Percentiles rank a stretch among this genome's conserved stretches.
Conservation (phyloP, 2,888 invertebrate species). For the Nomada fabriciana region DNA sequence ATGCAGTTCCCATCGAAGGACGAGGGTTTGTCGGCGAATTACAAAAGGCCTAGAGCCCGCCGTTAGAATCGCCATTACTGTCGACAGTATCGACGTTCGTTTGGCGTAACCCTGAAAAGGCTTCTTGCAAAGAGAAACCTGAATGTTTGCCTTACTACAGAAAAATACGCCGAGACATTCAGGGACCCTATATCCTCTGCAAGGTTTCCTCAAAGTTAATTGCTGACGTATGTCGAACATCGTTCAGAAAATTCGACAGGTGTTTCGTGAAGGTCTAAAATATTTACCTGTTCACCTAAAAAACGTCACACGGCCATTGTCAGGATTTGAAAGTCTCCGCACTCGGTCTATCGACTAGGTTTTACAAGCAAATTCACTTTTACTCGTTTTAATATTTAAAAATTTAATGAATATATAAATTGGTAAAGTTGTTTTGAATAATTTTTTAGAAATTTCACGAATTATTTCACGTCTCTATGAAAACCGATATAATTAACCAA, state of each 20-base stretch:
- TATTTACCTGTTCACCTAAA: background rate
- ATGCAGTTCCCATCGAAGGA: slow-evolving; percentile 57
- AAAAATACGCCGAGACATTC: slow-evolving; percentile 47
- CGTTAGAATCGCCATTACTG: slow-evolving; percentile 64
- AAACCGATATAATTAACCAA: no score
- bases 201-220: slow-evolving; percentile 15
- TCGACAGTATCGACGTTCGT: slow-evolving; percentile 51
- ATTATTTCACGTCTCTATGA: no score
- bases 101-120: slow-evolving; percentile 57
- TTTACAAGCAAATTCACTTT: no score
- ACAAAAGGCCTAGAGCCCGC: slow-evolving; percentile 43
- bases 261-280: background rate
- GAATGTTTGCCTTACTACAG: slow-evolving; percentile 56
- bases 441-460: no score
- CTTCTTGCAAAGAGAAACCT: slow-evolving; percentile 34
- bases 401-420: no score
- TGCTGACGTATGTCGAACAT: slow-evolving; percentile 11
- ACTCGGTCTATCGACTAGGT: no score
- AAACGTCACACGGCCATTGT: background rate
- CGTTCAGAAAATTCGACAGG: background rate
- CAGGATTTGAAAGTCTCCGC: no score
- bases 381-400: no score
- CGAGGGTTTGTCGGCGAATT: slow-evolving; percentile 47
- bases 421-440: no score
- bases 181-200: slow-evolving; percentile 34